phyloP scores from a whole-genome alignment of 2,888 invertebrate species.

The Epinotia demarniana region DNA sequence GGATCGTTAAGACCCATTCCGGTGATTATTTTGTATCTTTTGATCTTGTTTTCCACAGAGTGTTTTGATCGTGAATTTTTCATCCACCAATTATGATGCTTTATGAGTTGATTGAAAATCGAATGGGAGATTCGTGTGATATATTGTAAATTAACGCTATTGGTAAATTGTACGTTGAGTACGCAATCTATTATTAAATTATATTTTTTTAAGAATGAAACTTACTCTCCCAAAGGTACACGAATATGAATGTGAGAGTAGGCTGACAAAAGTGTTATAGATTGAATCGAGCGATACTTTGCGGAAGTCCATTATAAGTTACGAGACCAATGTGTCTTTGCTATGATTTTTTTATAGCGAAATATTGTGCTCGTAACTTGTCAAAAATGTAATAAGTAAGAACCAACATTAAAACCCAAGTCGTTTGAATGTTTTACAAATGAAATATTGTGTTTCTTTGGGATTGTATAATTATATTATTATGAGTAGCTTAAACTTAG shows the following conservation, averaged over 20 bases:
- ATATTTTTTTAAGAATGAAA: conserved; percentile 57
- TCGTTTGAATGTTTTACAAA: not conserved
- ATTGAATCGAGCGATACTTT: too few species aligned
- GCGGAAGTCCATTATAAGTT: too few species aligned
- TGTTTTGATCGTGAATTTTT: conserved; percentile 20
- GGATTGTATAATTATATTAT: conserved; percentile 60
- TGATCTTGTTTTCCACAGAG: not conserved
- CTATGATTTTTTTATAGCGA: too few species aligned
- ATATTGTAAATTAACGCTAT: conserved; percentile 76
- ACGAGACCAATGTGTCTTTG: too few species aligned
- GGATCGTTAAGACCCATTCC: not conserved
- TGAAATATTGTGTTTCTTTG: conserved; percentile 70
- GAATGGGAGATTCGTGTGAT: conserved; percentile 73
- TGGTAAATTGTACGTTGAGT: conserved; percentile 55
- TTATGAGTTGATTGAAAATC: conserved; percentile 56
- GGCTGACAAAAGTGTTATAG: not conserved
- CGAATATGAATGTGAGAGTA: conserved; percentile 51
- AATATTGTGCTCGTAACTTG: too few species aligned
- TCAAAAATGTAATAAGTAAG: not conserved
- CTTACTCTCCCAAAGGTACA: conserved; percentile 73
- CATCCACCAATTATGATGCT: conserved; percentile 57
- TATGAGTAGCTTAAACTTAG: conserved; percentile 57
- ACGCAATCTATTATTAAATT: conserved; percentile 65
- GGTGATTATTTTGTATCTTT: conserved; percentile 3
- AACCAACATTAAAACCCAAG: not conserved